A percentile compares a stretch with the other conserved stretches of the same genome.
These are phyloP conservation scores for Anodontia alba DNA, from an alignment of 2,888 invertebrate genomes.

Conservation along the genomic window DNA sequence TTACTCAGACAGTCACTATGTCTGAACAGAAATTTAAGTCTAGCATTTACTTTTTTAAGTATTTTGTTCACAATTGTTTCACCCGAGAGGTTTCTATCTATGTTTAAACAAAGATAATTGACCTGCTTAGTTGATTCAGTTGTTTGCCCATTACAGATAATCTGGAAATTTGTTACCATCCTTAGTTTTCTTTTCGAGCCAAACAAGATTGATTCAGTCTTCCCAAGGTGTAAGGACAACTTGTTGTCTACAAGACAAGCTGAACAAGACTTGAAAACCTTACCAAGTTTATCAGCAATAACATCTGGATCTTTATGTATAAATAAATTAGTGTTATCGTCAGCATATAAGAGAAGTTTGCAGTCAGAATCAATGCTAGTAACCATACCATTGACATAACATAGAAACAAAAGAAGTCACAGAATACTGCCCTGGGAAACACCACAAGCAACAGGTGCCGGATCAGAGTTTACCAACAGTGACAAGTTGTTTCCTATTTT, in stretches of 20 bases:
- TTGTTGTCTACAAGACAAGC: conserved; percentile 13
- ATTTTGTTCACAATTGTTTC: conserved; percentile 11
- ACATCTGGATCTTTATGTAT: background rate
- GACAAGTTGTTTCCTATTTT: background rate
- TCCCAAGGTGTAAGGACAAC: background rate
- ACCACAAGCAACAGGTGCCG: background rate
- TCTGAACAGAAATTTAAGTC: conserved; percentile 4
- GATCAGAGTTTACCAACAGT: background rate
- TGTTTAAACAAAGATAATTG: background rate
- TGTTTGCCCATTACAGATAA: conserved; percentile 9
- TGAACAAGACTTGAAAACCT: background rate
- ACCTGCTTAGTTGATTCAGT: background rate
- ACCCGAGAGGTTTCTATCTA: conserved; percentile 1
- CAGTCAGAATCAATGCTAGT: background rate
- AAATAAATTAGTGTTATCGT: conserved; percentile 3
- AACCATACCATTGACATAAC: conserved; percentile 13
- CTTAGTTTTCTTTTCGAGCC: background rate
- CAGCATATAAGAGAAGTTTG: conserved; percentile 16
- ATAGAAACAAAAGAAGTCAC: background rate
- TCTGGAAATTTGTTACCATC: background rate
- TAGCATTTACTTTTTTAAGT: conserved; percentile 2
- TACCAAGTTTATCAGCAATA: background rate
- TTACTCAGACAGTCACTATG: background rate
- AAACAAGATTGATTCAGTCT: conserved; percentile 9
- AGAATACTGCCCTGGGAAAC: background rate